phyloP scores from a whole-genome alignment of 2,113 vertebrate species.

The Calyptomena viridis region DNA sequence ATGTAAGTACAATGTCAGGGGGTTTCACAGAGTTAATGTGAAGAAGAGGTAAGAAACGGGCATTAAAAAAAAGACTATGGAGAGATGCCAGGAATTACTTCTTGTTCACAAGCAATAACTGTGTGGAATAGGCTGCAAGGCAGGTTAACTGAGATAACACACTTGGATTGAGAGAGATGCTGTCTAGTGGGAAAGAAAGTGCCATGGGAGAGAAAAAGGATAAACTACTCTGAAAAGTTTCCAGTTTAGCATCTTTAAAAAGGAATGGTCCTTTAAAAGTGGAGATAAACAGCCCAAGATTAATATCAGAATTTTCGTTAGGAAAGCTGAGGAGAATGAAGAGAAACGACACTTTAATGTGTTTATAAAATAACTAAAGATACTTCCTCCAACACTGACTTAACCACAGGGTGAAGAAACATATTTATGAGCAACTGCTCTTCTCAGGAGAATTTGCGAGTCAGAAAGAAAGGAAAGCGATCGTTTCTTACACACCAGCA shows the following conservation, averaged over 20 bases:
- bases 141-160: background rate
- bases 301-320: background rate
- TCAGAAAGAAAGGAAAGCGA: background rate
- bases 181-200: background rate
- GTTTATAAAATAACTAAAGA: background rate
- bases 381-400: background rate
- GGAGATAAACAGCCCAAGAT: background rate
- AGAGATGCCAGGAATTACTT: background rate
- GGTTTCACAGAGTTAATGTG: background rate
- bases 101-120: background rate
- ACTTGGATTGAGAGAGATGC: background rate
- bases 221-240: background rate
- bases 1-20: background rate
- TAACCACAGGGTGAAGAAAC: background rate
- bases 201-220: background rate
- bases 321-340: background rate
- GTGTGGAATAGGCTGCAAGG: background rate
- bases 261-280: background rate
- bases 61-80: background rate
- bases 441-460: background rate
- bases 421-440: accelerated
- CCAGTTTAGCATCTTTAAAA: background rate
- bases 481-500: background rate
- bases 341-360: background rate
- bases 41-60: background rate